Evolutionary conservation across 2,888 invertebrate genomes (phyloP).

Genomic region (Beris morrisii): DNA sequence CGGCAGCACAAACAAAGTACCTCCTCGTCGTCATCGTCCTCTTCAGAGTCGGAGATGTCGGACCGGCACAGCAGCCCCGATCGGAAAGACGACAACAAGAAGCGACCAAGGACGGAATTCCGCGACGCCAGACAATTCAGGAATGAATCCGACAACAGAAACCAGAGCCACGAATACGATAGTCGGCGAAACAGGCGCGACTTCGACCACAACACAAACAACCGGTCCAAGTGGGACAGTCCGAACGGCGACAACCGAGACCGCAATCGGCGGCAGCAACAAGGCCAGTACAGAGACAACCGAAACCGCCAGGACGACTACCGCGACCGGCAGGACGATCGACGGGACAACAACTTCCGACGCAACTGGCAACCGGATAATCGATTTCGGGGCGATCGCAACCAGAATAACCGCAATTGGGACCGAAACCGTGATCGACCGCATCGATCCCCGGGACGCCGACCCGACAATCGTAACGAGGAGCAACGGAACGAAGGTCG

Average conservation of each 20-base stretch:
- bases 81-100: background rate
- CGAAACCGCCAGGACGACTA: slow-evolving; percentile 18
- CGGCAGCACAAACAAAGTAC: slow-evolving; percentile 15
- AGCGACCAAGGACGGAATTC: background rate
- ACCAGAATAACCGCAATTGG: slow-evolving; percentile 3
- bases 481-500: slow-evolving; percentile 36
- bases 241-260: slow-evolving; percentile 36
- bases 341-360: slow-evolving; percentile 3
- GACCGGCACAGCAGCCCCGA: background rate
- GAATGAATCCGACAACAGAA: background rate
- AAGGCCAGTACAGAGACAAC: slow-evolving; percentile 26
- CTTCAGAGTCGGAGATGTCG: slow-evolving; percentile 1
- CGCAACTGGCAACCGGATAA: slow-evolving; percentile 26
- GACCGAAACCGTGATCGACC: slow-evolving; percentile 8
- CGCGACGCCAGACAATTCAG: background rate
- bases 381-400: slow-evolving; percentile 15
- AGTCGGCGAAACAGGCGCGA: background rate
- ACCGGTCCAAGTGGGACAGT: slow-evolving; percentile 50
- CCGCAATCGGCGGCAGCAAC: slow-evolving; percentile 26
- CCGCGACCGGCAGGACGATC: background rate
- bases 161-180: background rate
- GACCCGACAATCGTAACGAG: slow-evolving; percentile 26
- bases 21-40: slow-evolving; percentile 26
- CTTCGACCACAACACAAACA: slow-evolving; percentile 28
- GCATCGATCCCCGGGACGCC: background rate